A percentile compares a stretch with the other conserved stretches of the same genome.
Evolutionary conservation across 2,888 invertebrate species (phyloP).

Genomic region (Hypsopygia costalis): DNA sequence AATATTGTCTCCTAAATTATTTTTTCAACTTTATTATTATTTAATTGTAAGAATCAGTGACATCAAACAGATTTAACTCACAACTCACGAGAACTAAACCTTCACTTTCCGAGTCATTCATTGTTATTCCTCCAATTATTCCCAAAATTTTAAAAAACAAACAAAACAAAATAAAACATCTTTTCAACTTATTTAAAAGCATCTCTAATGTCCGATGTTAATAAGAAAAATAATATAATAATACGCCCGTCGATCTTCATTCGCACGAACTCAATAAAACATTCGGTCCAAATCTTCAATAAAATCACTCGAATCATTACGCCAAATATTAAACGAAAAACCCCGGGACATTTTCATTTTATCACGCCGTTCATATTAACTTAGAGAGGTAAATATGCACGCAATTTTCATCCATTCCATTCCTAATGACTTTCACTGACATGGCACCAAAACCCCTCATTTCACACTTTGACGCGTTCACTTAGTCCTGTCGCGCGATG

Average conservation of each 20-base stretch:
- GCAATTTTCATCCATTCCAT: constrained; percentile 78
- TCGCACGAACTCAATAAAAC: constrained; percentile 27
- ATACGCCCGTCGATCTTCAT: constrained; percentile 18
- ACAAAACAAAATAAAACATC: too few relatives aligned
- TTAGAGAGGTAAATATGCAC: constrained; percentile 73
- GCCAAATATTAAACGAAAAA: constrained; percentile 40
- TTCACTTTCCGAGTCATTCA: too few relatives aligned
- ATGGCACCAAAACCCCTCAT: constrained; percentile 76
- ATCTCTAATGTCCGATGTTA: not conserved
- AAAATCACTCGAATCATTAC: constrained; percentile 38
- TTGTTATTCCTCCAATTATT: too few relatives aligned
- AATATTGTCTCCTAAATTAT: too few relatives aligned
- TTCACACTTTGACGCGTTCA: constrained; percentile 80
- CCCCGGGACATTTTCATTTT: constrained; percentile 59
- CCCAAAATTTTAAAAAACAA: too few relatives aligned
- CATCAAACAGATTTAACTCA: too few relatives aligned
- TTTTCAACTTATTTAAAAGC: not conserved
- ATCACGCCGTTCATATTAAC: constrained; percentile 69
- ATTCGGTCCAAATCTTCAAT: constrained; percentile 32
- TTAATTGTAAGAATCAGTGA: too few relatives aligned
- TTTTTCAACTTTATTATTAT: too few relatives aligned
- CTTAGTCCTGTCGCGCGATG: constrained; percentile 71
- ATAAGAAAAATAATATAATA: not conserved
- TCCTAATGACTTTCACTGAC: constrained; percentile 80
- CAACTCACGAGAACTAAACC: too few relatives aligned